Evolutionary conservation across 2,797 vertebrate species (phyloP).

Genomic region (Silurus aristotelis): DNA sequence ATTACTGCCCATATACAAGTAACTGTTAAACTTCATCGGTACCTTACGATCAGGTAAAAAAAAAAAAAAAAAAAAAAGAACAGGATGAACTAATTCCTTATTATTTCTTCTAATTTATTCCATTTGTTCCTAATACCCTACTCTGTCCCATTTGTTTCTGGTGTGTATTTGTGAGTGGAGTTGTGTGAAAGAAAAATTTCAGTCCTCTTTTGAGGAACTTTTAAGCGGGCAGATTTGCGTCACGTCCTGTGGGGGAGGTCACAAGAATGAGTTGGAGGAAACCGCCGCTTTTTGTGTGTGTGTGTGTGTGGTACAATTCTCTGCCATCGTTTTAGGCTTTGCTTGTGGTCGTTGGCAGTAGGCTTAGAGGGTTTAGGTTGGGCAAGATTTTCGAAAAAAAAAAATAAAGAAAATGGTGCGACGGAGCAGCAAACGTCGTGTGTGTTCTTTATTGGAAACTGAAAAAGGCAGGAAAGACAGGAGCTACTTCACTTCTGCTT

Average conservation of each 20-base stretch:
- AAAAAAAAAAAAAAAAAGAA: background rate
- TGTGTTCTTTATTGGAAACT: constrained; percentile 32
- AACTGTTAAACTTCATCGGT: background rate
- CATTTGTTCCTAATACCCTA: background rate
- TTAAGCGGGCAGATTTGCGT: constrained; percentile 42
- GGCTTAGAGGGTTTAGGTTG: constrained; percentile 4
- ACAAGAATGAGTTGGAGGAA: constrained; percentile 33
- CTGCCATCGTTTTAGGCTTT: constrained; percentile 21
- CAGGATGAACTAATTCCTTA: too few species aligned
- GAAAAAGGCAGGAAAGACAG: background rate
- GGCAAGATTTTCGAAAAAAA: background rate
- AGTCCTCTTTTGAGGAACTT: constrained; percentile 47
- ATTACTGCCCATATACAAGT: background rate
- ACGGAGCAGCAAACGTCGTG: background rate
- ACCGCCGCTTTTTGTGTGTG: constrained; percentile 25
- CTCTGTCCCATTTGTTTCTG: background rate
- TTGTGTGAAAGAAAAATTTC: constrained; percentile 19
- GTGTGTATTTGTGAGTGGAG: constrained; percentile 18
- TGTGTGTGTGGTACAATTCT: constrained; percentile 33
- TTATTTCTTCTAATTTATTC: too few species aligned
- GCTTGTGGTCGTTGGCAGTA: constrained; percentile 27
- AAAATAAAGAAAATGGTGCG: background rate
- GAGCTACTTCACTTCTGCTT: constrained; percentile 38
- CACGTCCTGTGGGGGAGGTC: constrained; percentile 46
- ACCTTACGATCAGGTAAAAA: background rate